Conservation (phyloP, 1,140 invertebrate species). For the Heterodera schachtii region DNA sequence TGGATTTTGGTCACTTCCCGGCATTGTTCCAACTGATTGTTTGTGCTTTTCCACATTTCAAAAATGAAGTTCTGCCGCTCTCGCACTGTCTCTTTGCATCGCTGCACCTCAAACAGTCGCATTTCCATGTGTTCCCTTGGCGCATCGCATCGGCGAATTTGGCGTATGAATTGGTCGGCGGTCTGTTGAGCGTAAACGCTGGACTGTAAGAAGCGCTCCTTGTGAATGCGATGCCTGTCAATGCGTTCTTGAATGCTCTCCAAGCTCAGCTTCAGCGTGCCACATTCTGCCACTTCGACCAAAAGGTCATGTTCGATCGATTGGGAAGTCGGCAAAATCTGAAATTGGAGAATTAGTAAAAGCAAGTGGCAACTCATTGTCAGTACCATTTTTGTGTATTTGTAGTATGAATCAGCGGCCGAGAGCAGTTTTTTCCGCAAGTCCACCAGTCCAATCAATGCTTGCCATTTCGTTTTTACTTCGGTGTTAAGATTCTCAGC, state of each 20-base stretch:
- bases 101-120: conserved; percentile 22
- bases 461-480: conserved; percentile 33
- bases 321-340: conserved; percentile 33
- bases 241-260: conserved; percentile 29
- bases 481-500: conserved; percentile 33
- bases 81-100: conserved; percentile 29
- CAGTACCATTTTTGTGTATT: conserved; percentile 30
- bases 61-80: conserved; percentile 36
- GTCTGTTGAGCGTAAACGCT: conserved; percentile 40
- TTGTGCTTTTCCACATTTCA: conserved; percentile 29
- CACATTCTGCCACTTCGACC: conserved; percentile 28
- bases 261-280: conserved; percentile 17
- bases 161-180: conserved; percentile 30
- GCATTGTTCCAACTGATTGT: conserved; percentile 35
- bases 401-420: conserved; percentile 34
- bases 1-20: conserved; percentile 28
- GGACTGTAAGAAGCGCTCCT: conserved; percentile 38
- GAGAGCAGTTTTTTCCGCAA: conserved; percentile 21
- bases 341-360: not conserved
- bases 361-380: conserved; percentile 1
- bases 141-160: conserved; percentile 29
- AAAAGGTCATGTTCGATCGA: conserved; percentile 34
- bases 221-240: conserved; percentile 29
- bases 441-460: conserved; percentile 29
- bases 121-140: conserved; percentile 26